Conservation (phyloP, 1,140 invertebrate species). For the Antheraea pernyi region DNA sequence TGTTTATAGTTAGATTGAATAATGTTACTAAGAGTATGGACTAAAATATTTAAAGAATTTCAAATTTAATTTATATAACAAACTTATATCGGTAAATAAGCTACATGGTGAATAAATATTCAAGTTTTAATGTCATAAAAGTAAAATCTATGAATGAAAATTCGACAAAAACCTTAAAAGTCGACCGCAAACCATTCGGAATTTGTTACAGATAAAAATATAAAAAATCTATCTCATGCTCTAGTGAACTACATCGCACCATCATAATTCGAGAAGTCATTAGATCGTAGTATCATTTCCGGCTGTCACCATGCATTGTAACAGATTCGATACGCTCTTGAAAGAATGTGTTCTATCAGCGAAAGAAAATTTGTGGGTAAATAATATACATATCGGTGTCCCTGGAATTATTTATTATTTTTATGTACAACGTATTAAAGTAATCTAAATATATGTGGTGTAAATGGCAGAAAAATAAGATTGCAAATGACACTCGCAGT, state of each 20-base stretch:
- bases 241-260: slow-evolving; percentile 48
- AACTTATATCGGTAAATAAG: no score
- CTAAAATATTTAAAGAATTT: no score
- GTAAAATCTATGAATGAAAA: no score
- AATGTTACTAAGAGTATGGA: no score
- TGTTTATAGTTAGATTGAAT: no score
- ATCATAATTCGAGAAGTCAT: slow-evolving; percentile 26
- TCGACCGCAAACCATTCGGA: slow-evolving; percentile 7
- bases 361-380: neutral
- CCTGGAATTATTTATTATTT: neutral
- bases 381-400: neutral
- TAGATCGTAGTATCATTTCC: neutral
- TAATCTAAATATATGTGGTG: no score
- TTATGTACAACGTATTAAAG: no score
- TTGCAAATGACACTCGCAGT: no score
- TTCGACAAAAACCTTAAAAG: neutral
- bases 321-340: neutral
- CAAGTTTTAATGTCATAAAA: no score
- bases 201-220: slow-evolving; percentile 36
- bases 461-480: no score
- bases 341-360: neutral
- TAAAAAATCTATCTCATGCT: slow-evolving; percentile 42
- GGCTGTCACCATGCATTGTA: neutral
- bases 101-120: no score
- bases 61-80: no score